These are phyloP conservation scores for Lepus oiostolus DNA, from an alignment of 2,797 vertebrate genomes.

Conservation along the genomic window DNA sequence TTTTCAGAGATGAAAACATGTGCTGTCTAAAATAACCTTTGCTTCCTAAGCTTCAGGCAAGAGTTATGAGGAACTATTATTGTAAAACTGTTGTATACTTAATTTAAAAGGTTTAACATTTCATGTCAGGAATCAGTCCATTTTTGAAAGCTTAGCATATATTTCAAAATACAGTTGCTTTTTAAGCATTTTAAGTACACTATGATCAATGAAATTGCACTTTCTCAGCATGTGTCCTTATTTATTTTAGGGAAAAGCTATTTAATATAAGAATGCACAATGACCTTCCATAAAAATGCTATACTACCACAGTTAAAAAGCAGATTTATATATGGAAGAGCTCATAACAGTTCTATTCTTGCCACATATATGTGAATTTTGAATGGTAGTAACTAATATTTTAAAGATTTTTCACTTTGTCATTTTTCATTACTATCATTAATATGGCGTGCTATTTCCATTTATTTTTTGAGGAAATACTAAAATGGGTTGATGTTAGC, in stretches of 20 bases:
- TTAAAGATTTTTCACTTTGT: conserved; percentile 34
- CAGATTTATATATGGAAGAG: conserved; percentile 8
- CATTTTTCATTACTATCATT: conserved; percentile 26
- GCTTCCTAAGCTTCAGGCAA: neutral
- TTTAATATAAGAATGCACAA: conserved; percentile 51
- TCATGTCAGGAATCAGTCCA: conserved; percentile 25
- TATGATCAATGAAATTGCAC: neutral
- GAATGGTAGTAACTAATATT: conserved; percentile 49
- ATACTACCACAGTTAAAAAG: conserved; percentile 9
- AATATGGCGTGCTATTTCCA: neutral
- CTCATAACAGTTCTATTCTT: neutral
- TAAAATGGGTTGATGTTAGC: neutral
- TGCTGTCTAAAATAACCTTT: neutral
- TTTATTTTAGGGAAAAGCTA: conserved; percentile 49
- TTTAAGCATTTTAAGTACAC: conserved; percentile 27
- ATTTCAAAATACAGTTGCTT: conserved; percentile 23
- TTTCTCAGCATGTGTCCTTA: neutral
- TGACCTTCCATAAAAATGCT: conserved; percentile 53
- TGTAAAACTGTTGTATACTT: neutral
- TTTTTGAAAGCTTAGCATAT: neutral
- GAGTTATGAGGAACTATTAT: neutral
- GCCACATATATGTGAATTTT: neutral
- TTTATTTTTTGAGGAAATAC: neutral
- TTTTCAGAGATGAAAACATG: conserved; percentile 1
- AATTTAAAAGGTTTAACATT: conserved; percentile 43